phyloP scores from a whole-genome alignment of 2,113 vertebrate species.

The Solea senegalensis region DNA sequence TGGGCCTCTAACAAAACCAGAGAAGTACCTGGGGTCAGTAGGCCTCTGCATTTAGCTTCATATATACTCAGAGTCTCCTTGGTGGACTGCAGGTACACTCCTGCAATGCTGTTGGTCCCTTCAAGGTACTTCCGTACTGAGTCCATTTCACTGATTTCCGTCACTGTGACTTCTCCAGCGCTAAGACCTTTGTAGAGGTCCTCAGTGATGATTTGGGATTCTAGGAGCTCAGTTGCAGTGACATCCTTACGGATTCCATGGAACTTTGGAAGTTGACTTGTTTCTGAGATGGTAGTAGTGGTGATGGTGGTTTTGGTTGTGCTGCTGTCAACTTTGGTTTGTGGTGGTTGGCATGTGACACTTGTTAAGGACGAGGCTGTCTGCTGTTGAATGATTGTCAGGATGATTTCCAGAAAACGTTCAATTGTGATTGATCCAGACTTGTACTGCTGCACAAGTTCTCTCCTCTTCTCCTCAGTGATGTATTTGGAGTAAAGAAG shows the following conservation, averaged over 20 bases:
- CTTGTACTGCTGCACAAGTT: conserved; percentile 75
- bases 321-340: background rate
- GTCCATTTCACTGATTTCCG: background rate
- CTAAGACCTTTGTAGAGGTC: background rate
- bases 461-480: conserved; percentile 71
- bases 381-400: background rate
- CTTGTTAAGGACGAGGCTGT: background rate
- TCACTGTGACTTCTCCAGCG: background rate
- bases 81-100: background rate
- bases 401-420: conserved; percentile 8
- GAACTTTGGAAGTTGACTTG: background rate
- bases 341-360: background rate
- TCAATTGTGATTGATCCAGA: conserved; percentile 72
- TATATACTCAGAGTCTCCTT: background rate
- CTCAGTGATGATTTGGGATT: background rate
- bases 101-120: conserved; percentile 1
- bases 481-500: conserved; percentile 84
- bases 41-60: background rate
- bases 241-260: conserved; percentile 1
- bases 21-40: conserved; percentile 27
- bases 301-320: background rate
- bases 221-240: background rate
- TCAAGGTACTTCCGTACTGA: background rate
- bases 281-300: background rate
- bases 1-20: conserved; percentile 88